Evolutionary conservation across 2,797 vertebrate species (phyloP), one percentile per base, ranked within the genome.

Genomic region (Psittacula echo): DNA sequence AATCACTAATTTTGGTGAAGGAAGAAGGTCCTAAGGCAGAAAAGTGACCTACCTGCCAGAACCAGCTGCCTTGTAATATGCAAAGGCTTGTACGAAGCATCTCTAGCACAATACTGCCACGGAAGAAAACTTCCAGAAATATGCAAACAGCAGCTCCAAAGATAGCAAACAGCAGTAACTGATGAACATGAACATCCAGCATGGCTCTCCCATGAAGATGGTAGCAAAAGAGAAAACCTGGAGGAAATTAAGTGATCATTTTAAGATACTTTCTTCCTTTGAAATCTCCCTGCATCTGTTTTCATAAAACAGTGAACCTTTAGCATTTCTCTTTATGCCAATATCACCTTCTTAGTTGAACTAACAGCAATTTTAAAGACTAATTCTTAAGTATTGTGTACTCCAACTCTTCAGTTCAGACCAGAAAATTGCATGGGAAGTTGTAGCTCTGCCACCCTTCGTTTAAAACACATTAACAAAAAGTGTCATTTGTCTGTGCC

Each of bases 61-160:
- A 99, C 99, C 99, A 99, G 97, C 97, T 99, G 27, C 99, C 99
- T 89, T 99, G 99, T 85, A 99, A 96, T 64, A 99, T 70, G 12
- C 98, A 98, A 56, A 99, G 97, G 58, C 98, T 98, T 80, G 98
- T 98, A 79, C 98, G 97, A 82, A 99, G 96, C 93, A 99, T 98
- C 96, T 99, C 99, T 79, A 99, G 97, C 19, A 98, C 92, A n/a
- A 99, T 95, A 96, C 98, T 99, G 9, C 98, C 98, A 30, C 98
- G 96, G 82, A 98, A 98, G 81, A 99, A 99, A 73, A 99, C 94
- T 98, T 99, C 99, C 87, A 99, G 76, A 87, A 99, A 98, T 88
- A 98, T 94, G 32, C 98, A 94, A 5, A 98, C 39, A 24, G 98
- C 98, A 56, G 91, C 89, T 22, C 98, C 98, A 90, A 99, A 98